These are phyloP conservation scores for Eudyptes chrysolophus DNA, from an alignment of 2,113 vertebrate genomes.

Conservation along the genomic window DNA sequence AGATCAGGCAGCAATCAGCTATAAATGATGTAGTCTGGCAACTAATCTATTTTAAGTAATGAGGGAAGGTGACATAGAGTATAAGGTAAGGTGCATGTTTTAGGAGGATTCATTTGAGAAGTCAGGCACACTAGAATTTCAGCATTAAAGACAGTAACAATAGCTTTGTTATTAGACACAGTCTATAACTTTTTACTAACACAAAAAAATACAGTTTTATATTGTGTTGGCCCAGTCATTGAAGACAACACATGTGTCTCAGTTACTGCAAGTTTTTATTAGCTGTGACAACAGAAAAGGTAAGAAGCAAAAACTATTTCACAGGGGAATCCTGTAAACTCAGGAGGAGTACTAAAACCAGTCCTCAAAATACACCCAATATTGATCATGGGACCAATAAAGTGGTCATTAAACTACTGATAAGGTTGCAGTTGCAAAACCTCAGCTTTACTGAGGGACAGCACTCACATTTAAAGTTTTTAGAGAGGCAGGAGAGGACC, in stretches of 20 bases:
- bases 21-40: neutral
- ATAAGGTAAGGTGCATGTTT: neutral
- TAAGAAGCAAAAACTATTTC: neutral
- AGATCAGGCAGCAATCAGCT: neutral
- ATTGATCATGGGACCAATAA: neutral
- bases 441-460: neutral
- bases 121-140: neutral
- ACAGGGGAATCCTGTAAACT: neutral
- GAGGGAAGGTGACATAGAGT: neutral
- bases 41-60: neutral
- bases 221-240: neutral
- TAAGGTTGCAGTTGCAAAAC: neutral
- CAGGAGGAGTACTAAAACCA: neutral
- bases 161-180: neutral
- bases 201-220: neutral
- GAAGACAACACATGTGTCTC: neutral
- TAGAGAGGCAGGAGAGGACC: neutral
- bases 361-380: neutral
- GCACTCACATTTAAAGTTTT: neutral
- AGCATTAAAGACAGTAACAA: neutral
- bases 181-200: neutral
- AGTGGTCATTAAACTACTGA: neutral
- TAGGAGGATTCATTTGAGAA: neutral
- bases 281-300: neutral
- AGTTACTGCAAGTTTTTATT: neutral